These are phyloP conservation scores for Metallyticus violacea DNA, from an alignment of 2,888 invertebrate species.

Conservation along the genomic window DNA sequence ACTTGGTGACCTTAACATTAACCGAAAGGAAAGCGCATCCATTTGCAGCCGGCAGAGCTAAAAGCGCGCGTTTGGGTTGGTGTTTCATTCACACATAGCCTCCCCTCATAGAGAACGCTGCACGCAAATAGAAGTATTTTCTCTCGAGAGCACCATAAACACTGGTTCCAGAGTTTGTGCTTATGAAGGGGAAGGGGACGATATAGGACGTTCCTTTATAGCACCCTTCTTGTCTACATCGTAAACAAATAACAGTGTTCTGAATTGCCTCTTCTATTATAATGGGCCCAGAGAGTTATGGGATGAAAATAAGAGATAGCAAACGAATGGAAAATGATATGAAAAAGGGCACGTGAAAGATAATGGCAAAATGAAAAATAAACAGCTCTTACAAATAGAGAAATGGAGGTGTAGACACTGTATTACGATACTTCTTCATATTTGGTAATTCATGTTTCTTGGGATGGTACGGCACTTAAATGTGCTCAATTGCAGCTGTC, in stretches of 20 bases:
- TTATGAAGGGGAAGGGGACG: too few relatives aligned
- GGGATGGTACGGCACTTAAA: too few relatives aligned
- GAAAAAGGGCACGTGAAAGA: too few relatives aligned
- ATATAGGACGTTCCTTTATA: neutral
- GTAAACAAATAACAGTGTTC: neutral
- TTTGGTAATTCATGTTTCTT: too few relatives aligned
- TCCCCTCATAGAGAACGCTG: neutral
- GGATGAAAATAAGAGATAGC: neutral
- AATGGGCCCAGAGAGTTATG: neutral
- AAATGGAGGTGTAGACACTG: too few relatives aligned
- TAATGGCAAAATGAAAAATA: too few relatives aligned
- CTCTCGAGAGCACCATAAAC: neutral
- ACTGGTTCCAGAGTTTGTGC: neutral
- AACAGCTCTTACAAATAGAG: too few relatives aligned
- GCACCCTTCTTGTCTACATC: neutral
- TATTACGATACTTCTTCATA: too few relatives aligned
- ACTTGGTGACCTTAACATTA: neutral
- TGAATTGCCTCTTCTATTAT: neutral
- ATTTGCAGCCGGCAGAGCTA: neutral
- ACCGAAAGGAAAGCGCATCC: neutral
- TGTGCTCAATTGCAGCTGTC: too few relatives aligned
- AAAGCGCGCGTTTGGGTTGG: neutral
- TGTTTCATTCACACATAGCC: too few relatives aligned
- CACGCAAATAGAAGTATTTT: neutral
- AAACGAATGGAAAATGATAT: neutral